phyloP scores from a whole-genome alignment of 1,140 invertebrate genomes.

The Drosophila triauraria region DNA sequence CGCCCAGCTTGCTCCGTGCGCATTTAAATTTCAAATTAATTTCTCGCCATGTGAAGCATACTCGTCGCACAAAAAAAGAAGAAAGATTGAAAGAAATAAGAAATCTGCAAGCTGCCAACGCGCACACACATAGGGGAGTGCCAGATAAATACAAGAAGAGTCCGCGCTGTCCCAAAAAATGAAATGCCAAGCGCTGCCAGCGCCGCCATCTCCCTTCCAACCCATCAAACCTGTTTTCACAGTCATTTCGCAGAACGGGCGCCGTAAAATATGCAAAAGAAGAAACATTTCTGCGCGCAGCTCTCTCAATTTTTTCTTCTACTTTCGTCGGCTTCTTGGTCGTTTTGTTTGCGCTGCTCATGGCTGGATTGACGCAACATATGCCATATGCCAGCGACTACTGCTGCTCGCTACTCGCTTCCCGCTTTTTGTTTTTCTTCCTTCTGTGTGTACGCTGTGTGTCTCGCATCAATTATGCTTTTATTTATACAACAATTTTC shows the following conservation, averaged over 20 bases:
- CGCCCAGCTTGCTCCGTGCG: slow-evolving; percentile 59
- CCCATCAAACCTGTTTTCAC: slow-evolving; percentile 73
- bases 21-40: slow-evolving; percentile 85
- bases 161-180: slow-evolving; percentile 62
- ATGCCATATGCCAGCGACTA: slow-evolving; percentile 70
- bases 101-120: slow-evolving; percentile 77
- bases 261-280: slow-evolving; percentile 78
- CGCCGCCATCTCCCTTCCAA: slow-evolving; percentile 33
- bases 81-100: slow-evolving; percentile 39
- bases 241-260: slow-evolving; percentile 70
- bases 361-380: slow-evolving; percentile 79
- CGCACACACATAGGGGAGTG: slow-evolving; percentile 28
- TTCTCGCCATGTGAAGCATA: slow-evolving; percentile 66
- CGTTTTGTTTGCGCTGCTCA: slow-evolving; percentile 69
- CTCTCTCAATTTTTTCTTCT: slow-evolving; percentile 25
- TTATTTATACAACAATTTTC: slow-evolving; percentile 84
- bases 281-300: slow-evolving; percentile 65
- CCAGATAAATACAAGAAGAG: slow-evolving; percentile 50
- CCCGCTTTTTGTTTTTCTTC: slow-evolving; percentile 6
- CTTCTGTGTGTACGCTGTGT: slow-evolving; percentile 35
- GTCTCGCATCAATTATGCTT: slow-evolving; percentile 80
- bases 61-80: slow-evolving; percentile 43
- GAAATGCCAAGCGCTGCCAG: slow-evolving; percentile 53
- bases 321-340: slow-evolving; percentile 36
- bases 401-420: slow-evolving; percentile 5